Evolutionary conservation across 1,140 invertebrate species (phyloP), one percentile per base, ranked within the genome.

Genomic region (Telenomus remus): DNA sequence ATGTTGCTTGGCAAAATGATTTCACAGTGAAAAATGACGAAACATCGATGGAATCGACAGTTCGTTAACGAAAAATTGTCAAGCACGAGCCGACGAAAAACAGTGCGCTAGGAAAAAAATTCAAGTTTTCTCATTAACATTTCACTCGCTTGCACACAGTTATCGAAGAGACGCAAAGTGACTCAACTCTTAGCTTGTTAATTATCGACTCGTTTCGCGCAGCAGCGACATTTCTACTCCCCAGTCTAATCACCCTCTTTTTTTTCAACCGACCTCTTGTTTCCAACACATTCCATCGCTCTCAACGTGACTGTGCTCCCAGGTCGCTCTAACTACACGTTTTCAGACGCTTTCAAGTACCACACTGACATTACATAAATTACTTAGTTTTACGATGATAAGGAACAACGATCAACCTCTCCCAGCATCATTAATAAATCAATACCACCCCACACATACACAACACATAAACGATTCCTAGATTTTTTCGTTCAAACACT

Each of bases 121-220:
- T 56, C 55, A 73, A 79, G 69, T 79, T 76, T 71, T 60, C 69
- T 79, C 70, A 73, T 76, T 79, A 79, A 51, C 50, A 72, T 71
- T 76, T 65, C 76, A 65, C 54, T 73, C 39, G 56, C 42, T 19
- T 68, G 13, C 44, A 65, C 49, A 64, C 56, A 63, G 63, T 72
- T 55, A 65, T 55, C 56, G 64, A 46, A 71, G 61, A 71, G 65
- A 73, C 61, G 72, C 44, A 74, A 77, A 79, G 74, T 77, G 72
- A 74, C 70, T 76, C 57, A 73, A 71, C 70, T 76, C 68, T 73
- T 69, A 63, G 65, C 64, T 65, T 79, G 85, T 86, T 88, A 86
- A 87, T 88, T 87, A 88, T 88, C 84, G 86, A 86, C 81, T 84
- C 74, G 80, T 80, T 79, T 78, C 73, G 72, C 63, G 72, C 61